Conservation (phyloP, 2,797 vertebrate genomes). For the Myotis vivesi region DNA sequence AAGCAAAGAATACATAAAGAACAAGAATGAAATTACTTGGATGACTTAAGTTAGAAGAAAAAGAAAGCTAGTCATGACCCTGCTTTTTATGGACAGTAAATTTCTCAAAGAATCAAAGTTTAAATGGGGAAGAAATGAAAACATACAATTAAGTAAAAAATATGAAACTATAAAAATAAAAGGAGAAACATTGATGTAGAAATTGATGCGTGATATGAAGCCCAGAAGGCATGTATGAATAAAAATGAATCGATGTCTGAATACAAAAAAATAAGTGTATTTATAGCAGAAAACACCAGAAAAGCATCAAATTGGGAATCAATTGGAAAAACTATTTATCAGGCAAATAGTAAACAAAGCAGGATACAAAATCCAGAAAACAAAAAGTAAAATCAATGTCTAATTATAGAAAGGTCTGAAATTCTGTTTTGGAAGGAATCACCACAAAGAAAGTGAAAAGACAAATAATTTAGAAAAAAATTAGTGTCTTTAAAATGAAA, state of each 20-base stretch:
- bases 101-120: background rate
- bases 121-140: background rate
- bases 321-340: background rate
- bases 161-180: background rate
- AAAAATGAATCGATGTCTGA: background rate
- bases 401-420: background rate
- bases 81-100: background rate
- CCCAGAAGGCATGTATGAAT: background rate
- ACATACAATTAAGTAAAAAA: background rate
- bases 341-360: background rate
- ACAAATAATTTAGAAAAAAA: background rate
- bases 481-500: background rate
- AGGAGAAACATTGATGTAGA: background rate
- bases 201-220: background rate
- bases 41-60: background rate
- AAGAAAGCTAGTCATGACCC: background rate
- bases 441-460: background rate
- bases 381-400: background rate
- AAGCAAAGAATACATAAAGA: background rate
- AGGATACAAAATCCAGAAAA: background rate
- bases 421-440: background rate
- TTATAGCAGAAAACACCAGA: background rate
- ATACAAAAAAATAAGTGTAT: background rate
- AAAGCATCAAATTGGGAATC: background rate
- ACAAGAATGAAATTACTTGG: background rate